These are phyloP conservation scores for Balanococcus diminutus DNA, from an alignment of 2,888 invertebrate species.

Conservation along the genomic window DNA sequence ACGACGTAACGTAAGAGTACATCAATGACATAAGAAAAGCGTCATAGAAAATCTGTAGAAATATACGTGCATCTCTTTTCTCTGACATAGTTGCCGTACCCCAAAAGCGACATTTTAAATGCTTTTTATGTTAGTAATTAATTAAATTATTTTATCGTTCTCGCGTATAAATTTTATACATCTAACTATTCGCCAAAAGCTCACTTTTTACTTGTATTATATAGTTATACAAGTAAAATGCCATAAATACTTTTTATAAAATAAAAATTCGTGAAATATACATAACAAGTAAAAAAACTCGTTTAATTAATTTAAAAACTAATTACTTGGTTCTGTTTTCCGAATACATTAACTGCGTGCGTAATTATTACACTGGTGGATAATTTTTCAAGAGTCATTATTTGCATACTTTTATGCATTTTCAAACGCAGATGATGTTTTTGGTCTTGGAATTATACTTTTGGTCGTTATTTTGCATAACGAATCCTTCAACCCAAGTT, in stretches of 20 bases:
- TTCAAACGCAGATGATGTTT: not conserved
- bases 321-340: not conserved
- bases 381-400: conserved; percentile 11
- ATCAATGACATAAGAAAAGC: not conserved
- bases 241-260: too few species aligned
- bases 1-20: not conserved
- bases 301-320: not conserved
- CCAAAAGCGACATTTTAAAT: not conserved
- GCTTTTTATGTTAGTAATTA: not conserved
- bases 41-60: not conserved
- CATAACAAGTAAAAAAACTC: not conserved
- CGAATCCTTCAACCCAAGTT: not conserved
- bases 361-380: not conserved
- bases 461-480: not conserved
- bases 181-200: not conserved
- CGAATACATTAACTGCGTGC: not conserved
- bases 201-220: not conserved
- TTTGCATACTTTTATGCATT: conserved; percentile 14
- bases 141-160: not conserved
- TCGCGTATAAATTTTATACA: not conserved
- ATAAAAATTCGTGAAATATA: not conserved
- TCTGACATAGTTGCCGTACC: not conserved
- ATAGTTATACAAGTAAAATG: not conserved
- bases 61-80: not conserved
- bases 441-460: not conserved